Evolutionary conservation across 1,140 invertebrate species (phyloP).

Genomic region (Diabrotica virgifera): DNA sequence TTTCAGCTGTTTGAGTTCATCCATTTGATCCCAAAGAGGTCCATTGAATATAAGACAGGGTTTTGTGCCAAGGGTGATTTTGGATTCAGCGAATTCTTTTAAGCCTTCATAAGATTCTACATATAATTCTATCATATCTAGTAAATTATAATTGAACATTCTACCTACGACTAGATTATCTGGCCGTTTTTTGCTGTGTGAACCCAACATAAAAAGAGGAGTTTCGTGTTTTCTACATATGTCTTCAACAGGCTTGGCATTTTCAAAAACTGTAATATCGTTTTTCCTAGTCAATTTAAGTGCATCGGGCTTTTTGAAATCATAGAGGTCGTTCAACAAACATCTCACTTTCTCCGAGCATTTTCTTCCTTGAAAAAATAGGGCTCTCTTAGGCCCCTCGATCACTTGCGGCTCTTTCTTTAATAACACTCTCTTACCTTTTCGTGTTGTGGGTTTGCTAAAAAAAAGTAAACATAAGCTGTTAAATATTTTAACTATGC

Average conservation of each 20-base stretch:
- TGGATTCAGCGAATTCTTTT: conserved; percentile 39
- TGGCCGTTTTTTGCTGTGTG: conserved; percentile 92
- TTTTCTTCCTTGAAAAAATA: conserved; percentile 85
- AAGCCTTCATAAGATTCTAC: conserved; percentile 70
- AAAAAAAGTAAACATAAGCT: conserved; percentile 38
- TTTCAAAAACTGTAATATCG: conserved; percentile 84
- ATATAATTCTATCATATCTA: conserved; percentile 97
- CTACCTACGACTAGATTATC: conserved; percentile 89
- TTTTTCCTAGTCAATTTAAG: conserved; percentile 77
- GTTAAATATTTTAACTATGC: neutral
- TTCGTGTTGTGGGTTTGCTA: conserved; percentile 85
- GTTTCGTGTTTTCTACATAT: conserved; percentile 84
- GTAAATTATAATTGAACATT: conserved; percentile 82
- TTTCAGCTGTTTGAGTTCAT: conserved; percentile 79
- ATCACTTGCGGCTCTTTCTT: conserved; percentile 82
- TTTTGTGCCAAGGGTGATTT: conserved; percentile 67
- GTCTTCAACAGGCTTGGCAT: conserved; percentile 76
- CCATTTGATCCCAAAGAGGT: conserved; percentile 81
- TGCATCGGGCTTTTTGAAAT: conserved; percentile 82
- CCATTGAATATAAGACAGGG: conserved; percentile 93
- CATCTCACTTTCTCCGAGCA: conserved; percentile 72
- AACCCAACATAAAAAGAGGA: conserved; percentile 85
- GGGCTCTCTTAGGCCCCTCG: conserved; percentile 81
- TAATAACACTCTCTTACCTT: conserved; percentile 80
- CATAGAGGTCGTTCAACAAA: conserved; percentile 84